Evolutionary conservation across 2,113 vertebrate species (phyloP), one percentile per base, ranked within the genome.

Genomic region (Gallinago paraguaiae): DNA sequence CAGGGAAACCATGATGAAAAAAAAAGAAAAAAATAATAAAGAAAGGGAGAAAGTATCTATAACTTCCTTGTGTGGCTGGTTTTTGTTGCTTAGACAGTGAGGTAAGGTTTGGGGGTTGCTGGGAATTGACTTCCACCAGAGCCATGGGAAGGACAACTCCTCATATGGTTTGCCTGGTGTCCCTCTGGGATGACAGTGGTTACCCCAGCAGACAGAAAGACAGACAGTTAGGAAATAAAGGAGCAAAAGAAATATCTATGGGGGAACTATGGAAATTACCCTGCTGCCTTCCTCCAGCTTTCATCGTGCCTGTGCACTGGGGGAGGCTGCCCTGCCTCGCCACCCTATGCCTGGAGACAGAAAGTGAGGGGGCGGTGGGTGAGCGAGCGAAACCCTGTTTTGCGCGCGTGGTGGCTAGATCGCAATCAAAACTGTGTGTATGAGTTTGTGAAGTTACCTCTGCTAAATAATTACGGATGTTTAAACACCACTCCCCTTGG

Each of bases 391-490:
- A 94, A 90, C 91, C 51, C 69, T 33, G 48, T 5, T 41, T 45
- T 27, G 68, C 15, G 28, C 12, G 4, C 3, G 2, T 37, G 82
- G 78, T 77, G 27, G 22, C 71, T 54, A 88, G 75, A 88, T 76
- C 0, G 0, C 67, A 72, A 75, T 93, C 78, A 76, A 56, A 43
- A 93, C 35, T 2, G 0, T 11, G 28, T 51, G 51, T 92, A 68
- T 84, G 46, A 89, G 72, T 79, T 68, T 95, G 69, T 71, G 75
- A 83, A 89, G 77, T 31, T 88, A 45, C 53, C 59, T 69, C 70
- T 82, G 61, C 77, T 76, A 19, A 83, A 46, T 43, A 60, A 33
- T 60, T 54, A 28, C 0, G 51, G 83, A 1, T 83, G 80, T 70
- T 53, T 70, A 86, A 94, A 33, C 5, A 5, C 56, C 7, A 4